These are phyloP conservation scores for Periophthalmus magnuspinnatus DNA, from an alignment of 2,797 vertebrate species.

Conservation along the genomic window DNA sequence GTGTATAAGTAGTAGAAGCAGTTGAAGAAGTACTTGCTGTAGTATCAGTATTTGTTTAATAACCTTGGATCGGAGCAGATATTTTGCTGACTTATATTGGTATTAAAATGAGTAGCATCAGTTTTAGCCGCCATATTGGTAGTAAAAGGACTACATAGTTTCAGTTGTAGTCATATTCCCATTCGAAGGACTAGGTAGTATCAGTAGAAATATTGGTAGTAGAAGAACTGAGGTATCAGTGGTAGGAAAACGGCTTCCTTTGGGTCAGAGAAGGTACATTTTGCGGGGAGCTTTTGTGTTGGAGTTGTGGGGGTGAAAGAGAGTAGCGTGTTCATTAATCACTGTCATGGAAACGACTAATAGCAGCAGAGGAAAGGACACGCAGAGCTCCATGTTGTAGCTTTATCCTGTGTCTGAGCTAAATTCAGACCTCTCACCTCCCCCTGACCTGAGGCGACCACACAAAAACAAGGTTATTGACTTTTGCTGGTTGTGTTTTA, in stretches of 20 bases:
- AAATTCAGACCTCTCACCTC: constrained; percentile 56
- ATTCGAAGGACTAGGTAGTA: too few relatives aligned
- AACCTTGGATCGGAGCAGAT: neutral
- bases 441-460: constrained; percentile 42
- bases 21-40: neutral
- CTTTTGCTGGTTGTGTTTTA: constrained; percentile 8
- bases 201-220: neutral
- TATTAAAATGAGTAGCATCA: too few relatives aligned
- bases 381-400: constrained; percentile 65
- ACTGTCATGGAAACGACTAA: constrained; percentile 62
- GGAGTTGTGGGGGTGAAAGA: constrained; percentile 34
- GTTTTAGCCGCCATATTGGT: neutral
- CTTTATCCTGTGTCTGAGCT: constrained; percentile 38
- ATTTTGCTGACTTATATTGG: neutral
- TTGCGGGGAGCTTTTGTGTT: constrained; percentile 46
- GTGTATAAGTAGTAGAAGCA: too few relatives aligned
- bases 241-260: neutral
- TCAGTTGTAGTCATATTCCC: neutral
- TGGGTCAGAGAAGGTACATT: constrained; percentile 28
- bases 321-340: constrained; percentile 68
- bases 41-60: neutral
- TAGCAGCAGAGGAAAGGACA: constrained; percentile 48
- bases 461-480: constrained; percentile 37
- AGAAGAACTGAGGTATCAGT: neutral
- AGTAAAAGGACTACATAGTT: neutral